Conservation (phyloP, 2,797 vertebrate species). For the Sebastes goodei region DNA sequence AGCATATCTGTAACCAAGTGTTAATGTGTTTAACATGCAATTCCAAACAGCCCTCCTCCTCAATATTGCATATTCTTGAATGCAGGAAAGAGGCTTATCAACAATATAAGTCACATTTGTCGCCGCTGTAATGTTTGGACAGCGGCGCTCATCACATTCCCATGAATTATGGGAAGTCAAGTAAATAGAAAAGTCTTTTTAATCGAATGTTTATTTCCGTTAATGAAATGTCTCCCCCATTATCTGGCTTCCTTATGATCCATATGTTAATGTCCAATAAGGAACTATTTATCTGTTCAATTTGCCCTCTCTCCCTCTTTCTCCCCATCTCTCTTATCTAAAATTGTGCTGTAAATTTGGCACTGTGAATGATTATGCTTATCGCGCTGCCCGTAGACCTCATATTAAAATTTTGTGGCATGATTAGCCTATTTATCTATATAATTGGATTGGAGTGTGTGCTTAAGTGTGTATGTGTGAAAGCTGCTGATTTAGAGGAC, state of each 20-base stretch:
- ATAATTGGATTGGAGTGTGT: constrained; percentile 86
- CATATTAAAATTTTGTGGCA: constrained; percentile 85
- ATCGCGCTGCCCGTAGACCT: constrained; percentile 82
- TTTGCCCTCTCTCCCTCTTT: constrained; percentile 65
- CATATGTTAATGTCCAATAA: constrained; percentile 83
- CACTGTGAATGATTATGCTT: constrained; percentile 82
- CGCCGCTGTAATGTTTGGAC: constrained; percentile 48
- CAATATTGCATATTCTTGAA: background rate
- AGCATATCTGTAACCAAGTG: background rate
- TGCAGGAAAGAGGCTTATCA: background rate
- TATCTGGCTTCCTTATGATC: constrained; percentile 82
- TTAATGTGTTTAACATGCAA: background rate
- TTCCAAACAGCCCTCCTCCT: background rate
- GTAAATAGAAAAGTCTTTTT: constrained; percentile 76
- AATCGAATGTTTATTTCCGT: constrained; percentile 80
- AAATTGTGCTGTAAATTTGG: constrained; percentile 85
- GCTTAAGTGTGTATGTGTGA: constrained; percentile 62
- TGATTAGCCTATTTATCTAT: constrained; percentile 88
- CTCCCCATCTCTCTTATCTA: constrained; percentile 80
- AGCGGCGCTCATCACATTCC: constrained; percentile 45
- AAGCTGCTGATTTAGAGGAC: constrained; percentile 71
- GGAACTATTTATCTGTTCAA: constrained; percentile 81
- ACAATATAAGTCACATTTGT: constrained; percentile 21
- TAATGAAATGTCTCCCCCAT: constrained; percentile 83
- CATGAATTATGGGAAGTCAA: constrained; percentile 75